Evolutionary conservation across 92 coral and sea anemone species (phyloP).

Genomic region (Siderastrea siderea): DNA sequence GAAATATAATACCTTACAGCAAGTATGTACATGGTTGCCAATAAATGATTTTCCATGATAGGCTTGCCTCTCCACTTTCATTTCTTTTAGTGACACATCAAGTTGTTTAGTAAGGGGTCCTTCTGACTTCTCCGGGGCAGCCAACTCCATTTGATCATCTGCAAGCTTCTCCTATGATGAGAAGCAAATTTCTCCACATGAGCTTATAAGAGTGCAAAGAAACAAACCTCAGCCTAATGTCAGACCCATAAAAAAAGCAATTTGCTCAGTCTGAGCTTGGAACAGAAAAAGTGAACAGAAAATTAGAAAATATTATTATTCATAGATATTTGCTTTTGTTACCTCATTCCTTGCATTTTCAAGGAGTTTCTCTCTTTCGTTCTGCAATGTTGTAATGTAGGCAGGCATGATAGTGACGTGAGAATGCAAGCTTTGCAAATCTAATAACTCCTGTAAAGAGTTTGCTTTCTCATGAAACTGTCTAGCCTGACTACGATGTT

Average conservation of each 20-base stretch:
- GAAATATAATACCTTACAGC: not conserved
- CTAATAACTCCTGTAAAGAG: conserved; percentile 25
- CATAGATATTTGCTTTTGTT: not conserved
- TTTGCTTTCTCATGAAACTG: conserved; percentile 51
- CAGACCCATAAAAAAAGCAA: too few species aligned
- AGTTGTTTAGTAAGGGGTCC: conserved; percentile 30
- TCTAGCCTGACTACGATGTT: conserved; percentile 22
- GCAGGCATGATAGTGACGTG: conserved; percentile 7
- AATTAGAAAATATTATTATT: too few species aligned
- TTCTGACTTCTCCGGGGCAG: conserved; percentile 38
- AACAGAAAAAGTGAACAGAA: too few species aligned
- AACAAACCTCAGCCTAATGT: too few species aligned
- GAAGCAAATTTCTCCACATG: not conserved
- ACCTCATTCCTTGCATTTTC: not conserved
- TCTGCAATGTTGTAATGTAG: not conserved
- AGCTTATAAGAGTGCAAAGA: too few species aligned
- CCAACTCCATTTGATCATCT: conserved; percentile 45
- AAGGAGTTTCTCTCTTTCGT: not conserved
- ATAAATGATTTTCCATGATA: conserved; percentile 47
- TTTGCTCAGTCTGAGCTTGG: too few species aligned
- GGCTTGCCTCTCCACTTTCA: conserved; percentile 53
- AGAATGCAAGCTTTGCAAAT: conserved; percentile 22
- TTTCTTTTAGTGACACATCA: conserved; percentile 13
- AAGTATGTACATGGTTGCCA: conserved; percentile 48
- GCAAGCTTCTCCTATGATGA: conserved; percentile 54